Evolutionary conservation across 2,797 vertebrate genomes (phyloP).

Genomic region (Xerus rutilus): DNA sequence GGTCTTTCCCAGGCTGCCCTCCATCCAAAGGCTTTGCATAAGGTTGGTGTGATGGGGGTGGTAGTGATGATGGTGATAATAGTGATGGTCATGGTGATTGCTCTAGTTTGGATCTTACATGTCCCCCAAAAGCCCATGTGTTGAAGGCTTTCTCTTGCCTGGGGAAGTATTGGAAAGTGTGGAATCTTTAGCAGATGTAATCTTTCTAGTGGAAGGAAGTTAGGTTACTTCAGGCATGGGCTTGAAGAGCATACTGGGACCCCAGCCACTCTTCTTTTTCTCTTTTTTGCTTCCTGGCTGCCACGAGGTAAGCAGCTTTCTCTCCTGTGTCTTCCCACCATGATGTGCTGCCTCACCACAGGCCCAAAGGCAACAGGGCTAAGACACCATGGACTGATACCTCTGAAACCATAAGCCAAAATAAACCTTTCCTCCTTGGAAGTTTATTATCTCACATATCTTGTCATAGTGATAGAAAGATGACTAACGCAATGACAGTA

Average conservation of each 20-base stretch:
- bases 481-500: not conserved
- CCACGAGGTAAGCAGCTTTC: not conserved
- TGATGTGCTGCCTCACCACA: not conserved
- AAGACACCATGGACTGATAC: no score
- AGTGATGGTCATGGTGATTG: rapidly evolving
- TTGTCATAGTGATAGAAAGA: not conserved
- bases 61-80: rapidly evolving
- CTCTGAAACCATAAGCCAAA: not conserved
- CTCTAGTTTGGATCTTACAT: not conserved
- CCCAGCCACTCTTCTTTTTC: not conserved
- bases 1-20: not conserved
- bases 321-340: not conserved
- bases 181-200: not conserved
- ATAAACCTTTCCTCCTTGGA: not conserved
- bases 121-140: not conserved
- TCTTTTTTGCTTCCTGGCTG: not conserved
- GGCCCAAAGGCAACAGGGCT: no score
- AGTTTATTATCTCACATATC: not conserved
- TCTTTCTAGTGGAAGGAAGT: not conserved
- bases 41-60: not conserved
- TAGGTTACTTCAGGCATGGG: not conserved
- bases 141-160: not conserved
- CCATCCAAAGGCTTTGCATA: not conserved
- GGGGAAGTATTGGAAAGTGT: not conserved
- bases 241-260: not conserved